Conservation (phyloP, 2,113 vertebrate genomes). For the Galbula dea region DNA sequence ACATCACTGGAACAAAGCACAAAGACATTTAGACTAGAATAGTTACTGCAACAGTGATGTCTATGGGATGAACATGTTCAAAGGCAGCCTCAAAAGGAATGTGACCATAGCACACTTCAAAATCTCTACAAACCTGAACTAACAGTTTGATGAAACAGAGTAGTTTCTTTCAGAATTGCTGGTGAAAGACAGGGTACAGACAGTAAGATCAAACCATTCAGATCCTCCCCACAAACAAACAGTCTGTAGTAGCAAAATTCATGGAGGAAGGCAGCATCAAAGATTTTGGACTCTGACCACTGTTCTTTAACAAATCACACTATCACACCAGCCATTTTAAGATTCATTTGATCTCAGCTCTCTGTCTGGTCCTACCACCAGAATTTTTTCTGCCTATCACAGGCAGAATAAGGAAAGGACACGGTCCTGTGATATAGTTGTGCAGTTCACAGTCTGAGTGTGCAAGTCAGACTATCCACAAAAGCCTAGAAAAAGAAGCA, state of each 20-base stretch:
- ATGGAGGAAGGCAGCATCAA: not conserved
- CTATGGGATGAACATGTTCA: not conserved
- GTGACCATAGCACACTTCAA: not conserved
- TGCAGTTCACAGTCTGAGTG: not conserved
- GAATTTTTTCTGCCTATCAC: not conserved
- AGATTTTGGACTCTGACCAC: not conserved
- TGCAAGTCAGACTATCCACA: not conserved
- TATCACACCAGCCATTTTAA: not conserved
- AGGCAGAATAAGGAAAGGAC: not conserved
- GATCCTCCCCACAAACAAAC: not conserved
- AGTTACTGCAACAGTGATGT: not conserved
- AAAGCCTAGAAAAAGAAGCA: not conserved
- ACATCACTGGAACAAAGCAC: not conserved
- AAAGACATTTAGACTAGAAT: not conserved
- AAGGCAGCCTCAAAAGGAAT: not conserved
- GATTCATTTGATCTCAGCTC: not conserved
- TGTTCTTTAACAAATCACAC: not conserved
- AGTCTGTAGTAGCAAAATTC: not conserved
- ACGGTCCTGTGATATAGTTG: not conserved
- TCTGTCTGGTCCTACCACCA: not conserved
- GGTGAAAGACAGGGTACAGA: not conserved
- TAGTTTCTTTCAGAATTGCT: not conserved
- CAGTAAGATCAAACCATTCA: not conserved
- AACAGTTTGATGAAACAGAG: not conserved
- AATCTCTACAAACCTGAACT: not conserved